Evolutionary conservation across 92 coral and sea anemone species (phyloP), one percentile per base, ranked within the genome.

Genomic region (Bergia puertoricense): DNA sequence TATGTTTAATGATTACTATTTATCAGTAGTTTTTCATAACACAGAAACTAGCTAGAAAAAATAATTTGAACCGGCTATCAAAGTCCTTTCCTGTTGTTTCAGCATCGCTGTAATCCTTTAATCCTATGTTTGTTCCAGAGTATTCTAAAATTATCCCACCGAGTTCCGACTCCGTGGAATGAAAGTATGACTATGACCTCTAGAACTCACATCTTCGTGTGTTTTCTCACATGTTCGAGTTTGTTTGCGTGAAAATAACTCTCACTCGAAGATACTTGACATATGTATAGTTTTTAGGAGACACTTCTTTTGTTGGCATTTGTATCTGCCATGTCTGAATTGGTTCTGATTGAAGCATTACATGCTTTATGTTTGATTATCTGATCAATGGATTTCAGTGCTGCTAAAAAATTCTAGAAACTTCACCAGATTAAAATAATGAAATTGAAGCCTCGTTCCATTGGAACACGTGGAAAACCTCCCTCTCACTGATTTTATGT

Each of bases 51-150:
- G n/a, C 22, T 20, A 22, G 44, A 50, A 84, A 48, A 84, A 8
- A n/a, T 68, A 14, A 45, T 5, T 80, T 42, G 41, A 38, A 44
- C 30, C 30, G 30, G 30, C 67, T 80, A 80, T 80, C 85, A 38
- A 39, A 16, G 16, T 69, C 45, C 56, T 18, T 84, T 83, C 87
- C 77, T 84, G 77, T 84, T 69, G 51, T 72, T 84, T 36, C 85
- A 56, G 79, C 87, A 84, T 14, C 65, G 42, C 87, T 71, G 42
- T 84, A 84, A 72, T 48, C 87, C 43, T 15, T 71, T 84, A 84
- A 84, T 84, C 87, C 87, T 46, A 71, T 84, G 77, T 84, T 84
- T 84, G 79, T 51, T 48, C 50, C 79, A 84, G 65, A 37, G 45
- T 71, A 45, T 45, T 84, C 87, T 84, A 71, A 84, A 69, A 23